Base-by-base conservation (phyloP, 1,140 invertebrate species). In the Neodiprion pinetum region DNA sequence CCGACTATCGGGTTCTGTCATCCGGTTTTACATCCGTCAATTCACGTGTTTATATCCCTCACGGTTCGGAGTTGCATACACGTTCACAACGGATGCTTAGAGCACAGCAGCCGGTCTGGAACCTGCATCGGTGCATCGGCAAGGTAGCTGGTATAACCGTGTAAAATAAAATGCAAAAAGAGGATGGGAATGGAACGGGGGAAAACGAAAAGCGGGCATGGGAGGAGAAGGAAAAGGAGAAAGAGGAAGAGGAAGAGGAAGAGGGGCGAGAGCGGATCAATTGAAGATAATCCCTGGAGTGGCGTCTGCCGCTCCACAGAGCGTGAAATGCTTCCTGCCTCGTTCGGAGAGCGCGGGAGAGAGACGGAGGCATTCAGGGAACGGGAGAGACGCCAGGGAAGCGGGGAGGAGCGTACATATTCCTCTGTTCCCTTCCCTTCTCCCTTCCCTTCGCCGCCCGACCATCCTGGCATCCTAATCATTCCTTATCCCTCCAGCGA, bases 261-360 rank as follows among this genome's bases (percentile, higher is more conserved):
- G 79, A 78, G 78, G 74, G 80, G 81, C 81, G 84, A 82, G 83
- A 79, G 80, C 79, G 84, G 84, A 85, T 86, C 85, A 84, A 85
- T 85, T 85, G 84, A 81, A 85, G 84, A 84, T 85, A 86, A 86
- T 86, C 84, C 84, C 85, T 85, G 79, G 85, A 83, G 85, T 85
- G 82, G 84, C 85, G 83, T 86, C 53, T 61, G 79, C 82, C 73
- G 85, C 84, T 86, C 81, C 76, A 79, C 77, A 78, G 80, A 86
- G 85, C 85, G 80, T 86, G 83, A 86, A 86, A 86, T 86, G 85
- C 83, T 83, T 85, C 85, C 83, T 85, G 82, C 82, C 81, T 82
- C 81, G 73, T 77, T 71, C 65, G 69, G 48, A 49, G 11, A 48
- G 70, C 75, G 72, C 74, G 70, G 71, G 48, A 67, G 65, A 61